Conservation (phyloP, 2,888 invertebrate genomes). For the Fragum whitleyi region DNA sequence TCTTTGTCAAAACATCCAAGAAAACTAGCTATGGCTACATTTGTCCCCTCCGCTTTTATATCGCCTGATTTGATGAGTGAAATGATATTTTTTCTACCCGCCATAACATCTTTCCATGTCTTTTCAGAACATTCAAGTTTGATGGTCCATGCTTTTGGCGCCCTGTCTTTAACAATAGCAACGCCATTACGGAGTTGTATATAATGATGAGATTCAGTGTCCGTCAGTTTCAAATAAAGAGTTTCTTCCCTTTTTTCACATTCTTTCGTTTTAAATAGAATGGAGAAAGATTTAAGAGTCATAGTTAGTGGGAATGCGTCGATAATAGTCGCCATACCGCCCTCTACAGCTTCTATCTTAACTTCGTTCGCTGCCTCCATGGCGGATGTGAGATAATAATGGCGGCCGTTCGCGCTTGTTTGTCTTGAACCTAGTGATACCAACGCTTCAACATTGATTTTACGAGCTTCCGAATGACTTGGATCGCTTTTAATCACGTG, state of each 20-base stretch:
- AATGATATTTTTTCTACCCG: constrained; percentile 50
- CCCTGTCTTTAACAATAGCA: constrained; percentile 55
- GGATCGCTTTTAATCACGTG: constrained; percentile 62
- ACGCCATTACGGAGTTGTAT: constrained; percentile 73
- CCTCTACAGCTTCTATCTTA: constrained; percentile 18
- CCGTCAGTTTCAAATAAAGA: constrained; percentile 48
- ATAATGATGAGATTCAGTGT: constrained; percentile 56
- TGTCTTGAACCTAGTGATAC: constrained; percentile 68
- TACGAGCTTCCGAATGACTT: constrained; percentile 61
- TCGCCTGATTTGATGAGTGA: constrained; percentile 64
- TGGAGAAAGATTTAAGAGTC: constrained; percentile 65
- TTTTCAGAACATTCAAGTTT: constrained; percentile 63
- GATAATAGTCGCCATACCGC: constrained; percentile 39
- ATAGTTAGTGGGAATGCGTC: constrained; percentile 54
- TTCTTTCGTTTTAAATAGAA: constrained; percentile 65
- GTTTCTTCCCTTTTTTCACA: constrained; percentile 54
- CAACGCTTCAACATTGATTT: constrained; percentile 70
- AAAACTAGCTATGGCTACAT: constrained; percentile 64
- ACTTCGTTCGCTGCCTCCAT: constrained; percentile 71
- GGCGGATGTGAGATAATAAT: constrained; percentile 77
- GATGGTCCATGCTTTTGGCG: constrained; percentile 53
- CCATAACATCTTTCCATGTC: constrained; percentile 68
- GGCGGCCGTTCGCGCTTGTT: constrained; percentile 73
- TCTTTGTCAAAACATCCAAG: constrained; percentile 73
- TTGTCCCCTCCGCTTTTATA: constrained; percentile 69